Conservation (phyloP, 2,113 vertebrate species). For the Piaya cayana region DNA sequence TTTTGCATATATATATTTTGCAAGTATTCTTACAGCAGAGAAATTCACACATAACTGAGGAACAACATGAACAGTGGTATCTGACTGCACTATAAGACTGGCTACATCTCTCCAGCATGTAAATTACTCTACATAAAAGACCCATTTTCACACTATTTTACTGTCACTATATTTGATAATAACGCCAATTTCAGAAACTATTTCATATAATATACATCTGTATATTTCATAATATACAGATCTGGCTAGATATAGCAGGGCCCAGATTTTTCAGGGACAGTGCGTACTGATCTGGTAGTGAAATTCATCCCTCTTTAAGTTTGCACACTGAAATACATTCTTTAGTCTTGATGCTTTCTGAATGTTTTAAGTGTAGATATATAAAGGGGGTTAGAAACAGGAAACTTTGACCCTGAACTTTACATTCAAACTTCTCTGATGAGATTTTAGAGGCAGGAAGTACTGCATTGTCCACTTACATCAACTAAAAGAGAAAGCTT, state of each 20-base stretch:
- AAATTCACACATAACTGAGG: not conserved
- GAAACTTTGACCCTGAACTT: not conserved
- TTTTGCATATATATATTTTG: not conserved
- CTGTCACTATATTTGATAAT: not conserved
- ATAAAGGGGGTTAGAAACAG: not conserved
- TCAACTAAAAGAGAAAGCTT: not conserved
- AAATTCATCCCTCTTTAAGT: not conserved
- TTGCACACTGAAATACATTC: not conserved
- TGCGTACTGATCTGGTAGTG: not conserved
- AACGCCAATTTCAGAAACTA: not conserved
- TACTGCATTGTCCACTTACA: not conserved
- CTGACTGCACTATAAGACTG: not conserved
- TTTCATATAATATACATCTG: no score
- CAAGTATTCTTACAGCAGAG: not conserved
- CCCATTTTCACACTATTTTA: not conserved
- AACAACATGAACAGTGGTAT: not conserved
- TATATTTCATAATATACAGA: not conserved
- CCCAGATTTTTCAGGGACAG: not conserved
- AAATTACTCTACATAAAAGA: not conserved
- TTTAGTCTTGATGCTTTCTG: not conserved
- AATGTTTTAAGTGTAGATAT: not conserved
- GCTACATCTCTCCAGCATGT: not conserved
- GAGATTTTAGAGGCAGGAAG: not conserved
- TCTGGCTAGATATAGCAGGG: not conserved
- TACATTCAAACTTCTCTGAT: accelerated